phyloP scores from a whole-genome alignment of 2,888 invertebrate species.

The Gisinianus flammeolus region DNA sequence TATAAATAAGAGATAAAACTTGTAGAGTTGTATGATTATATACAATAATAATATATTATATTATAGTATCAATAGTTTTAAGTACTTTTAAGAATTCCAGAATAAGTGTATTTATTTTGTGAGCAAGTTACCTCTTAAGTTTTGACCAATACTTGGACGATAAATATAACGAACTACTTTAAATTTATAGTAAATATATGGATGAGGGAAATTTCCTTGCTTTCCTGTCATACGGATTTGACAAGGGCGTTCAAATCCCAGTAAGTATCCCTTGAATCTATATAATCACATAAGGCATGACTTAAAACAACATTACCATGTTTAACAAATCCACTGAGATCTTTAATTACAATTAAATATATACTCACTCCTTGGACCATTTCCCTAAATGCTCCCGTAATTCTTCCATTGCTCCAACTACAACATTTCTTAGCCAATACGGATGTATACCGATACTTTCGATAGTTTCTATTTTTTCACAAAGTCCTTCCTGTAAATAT shows the following conservation, averaged over 20 bases:
- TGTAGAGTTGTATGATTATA: no score
- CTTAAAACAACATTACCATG: neutral
- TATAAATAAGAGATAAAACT: no score
- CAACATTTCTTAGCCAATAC: conserved; percentile 27
- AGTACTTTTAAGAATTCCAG: no score
- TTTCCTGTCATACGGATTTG: neutral
- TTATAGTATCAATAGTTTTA: neutral
- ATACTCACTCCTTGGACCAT: conserved; percentile 28
- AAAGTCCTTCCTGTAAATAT: conserved; percentile 17
- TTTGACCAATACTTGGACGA: conserved; percentile 14
- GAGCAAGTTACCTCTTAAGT: conserved; percentile 19
- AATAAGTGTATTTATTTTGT: no score
- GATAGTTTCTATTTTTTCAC: conserved; percentile 26
- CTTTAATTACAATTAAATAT: no score
- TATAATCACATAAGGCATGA: conserved; percentile 1
- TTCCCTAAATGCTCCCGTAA: conserved; percentile 25
- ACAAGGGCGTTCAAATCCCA: conserved; percentile 18
- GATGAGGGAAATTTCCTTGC: conserved; percentile 23
- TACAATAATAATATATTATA: neutral
- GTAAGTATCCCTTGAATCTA: conserved; percentile 22
- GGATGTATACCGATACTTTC: conserved; percentile 37
- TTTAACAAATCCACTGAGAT: no score
- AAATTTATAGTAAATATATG: conserved; percentile 26
- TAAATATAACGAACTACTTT: conserved; percentile 28
- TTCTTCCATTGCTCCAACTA: conserved; percentile 36